Conservation (phyloP, 2,797 vertebrate species). For the Odontamblyopus rebecca region DNA sequence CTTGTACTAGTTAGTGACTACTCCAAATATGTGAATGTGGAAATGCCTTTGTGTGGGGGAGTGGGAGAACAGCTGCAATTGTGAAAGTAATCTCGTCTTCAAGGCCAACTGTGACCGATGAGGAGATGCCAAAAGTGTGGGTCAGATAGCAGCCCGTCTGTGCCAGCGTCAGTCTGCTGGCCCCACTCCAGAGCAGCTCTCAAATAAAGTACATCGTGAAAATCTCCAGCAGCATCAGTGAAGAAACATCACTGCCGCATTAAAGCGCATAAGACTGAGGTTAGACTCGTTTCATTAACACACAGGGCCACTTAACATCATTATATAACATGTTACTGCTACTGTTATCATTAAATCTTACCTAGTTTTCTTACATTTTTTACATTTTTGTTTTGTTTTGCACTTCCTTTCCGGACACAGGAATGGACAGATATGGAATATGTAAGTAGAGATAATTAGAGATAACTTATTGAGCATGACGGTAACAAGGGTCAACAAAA, state of each 20-base stretch:
- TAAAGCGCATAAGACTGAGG: neutral
- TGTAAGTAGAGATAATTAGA: too few species aligned
- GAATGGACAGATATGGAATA: too few species aligned
- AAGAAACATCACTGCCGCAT: constrained; percentile 36
- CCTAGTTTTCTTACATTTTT: too few species aligned
- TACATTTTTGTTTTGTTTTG: too few species aligned
- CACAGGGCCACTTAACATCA: too few species aligned
- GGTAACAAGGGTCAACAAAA: too few species aligned
- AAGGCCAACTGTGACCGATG: constrained; percentile 62
- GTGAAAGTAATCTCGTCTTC: constrained; percentile 65
- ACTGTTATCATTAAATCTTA: too few species aligned
- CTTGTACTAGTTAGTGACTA: constrained; percentile 3
- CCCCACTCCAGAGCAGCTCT: constrained; percentile 40
- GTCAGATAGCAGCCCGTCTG: constrained; percentile 22
- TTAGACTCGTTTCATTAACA: too few species aligned
- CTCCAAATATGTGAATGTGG: constrained; percentile 43
- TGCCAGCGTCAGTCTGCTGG: constrained; percentile 42
- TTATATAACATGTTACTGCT: too few species aligned
- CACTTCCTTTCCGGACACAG: too few species aligned
- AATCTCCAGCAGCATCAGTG: constrained; percentile 26
- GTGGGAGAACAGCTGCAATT: constrained; percentile 72
- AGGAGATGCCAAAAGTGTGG: constrained; percentile 42
- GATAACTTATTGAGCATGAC: too few species aligned
- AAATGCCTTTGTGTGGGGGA: constrained; percentile 58
- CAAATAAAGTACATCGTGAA: constrained; percentile 38